phyloP scores from a whole-genome alignment of 2,888 invertebrate genomes.

The Hypena proboscidalis region DNA sequence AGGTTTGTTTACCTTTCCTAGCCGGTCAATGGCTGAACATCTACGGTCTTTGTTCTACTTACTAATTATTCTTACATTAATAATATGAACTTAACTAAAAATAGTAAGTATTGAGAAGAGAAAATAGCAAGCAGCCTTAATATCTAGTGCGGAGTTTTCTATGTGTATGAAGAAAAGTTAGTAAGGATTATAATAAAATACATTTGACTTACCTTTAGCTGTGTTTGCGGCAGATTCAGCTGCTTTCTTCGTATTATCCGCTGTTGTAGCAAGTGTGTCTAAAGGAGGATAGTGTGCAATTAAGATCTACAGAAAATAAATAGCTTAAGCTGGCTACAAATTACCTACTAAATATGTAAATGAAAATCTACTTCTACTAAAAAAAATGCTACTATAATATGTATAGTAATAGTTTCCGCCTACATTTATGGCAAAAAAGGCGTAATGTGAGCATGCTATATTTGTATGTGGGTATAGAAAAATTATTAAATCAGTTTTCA shows the following conservation, averaged over 20 bases:
- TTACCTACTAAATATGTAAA: too few relatives aligned
- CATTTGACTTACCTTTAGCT: constrained; percentile 66
- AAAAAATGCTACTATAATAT: too few relatives aligned
- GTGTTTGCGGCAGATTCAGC: constrained; percentile 76
- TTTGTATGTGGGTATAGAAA: too few relatives aligned
- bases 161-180: too few relatives aligned
- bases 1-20: constrained; percentile 59
- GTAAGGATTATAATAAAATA: neutral
- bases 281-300: constrained; percentile 47
- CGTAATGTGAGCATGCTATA: too few relatives aligned
- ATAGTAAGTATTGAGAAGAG: neutral
- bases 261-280: constrained; percentile 74
- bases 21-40: constrained; percentile 54
- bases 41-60: constrained; percentile 55
- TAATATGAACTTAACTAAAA: neutral
- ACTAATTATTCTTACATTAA: constrained; percentile 31
- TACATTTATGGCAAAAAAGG: too few relatives aligned
- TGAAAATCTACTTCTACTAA: too few relatives aligned
- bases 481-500: too few relatives aligned
- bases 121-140: neutral
- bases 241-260: constrained; percentile 76
- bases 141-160: neutral
- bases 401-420: too few relatives aligned
- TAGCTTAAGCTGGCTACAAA: too few relatives aligned
- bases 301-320: constrained; percentile 22